Conservation (phyloP, 1,140 invertebrate genomes). For the Tribolium madens region DNA sequence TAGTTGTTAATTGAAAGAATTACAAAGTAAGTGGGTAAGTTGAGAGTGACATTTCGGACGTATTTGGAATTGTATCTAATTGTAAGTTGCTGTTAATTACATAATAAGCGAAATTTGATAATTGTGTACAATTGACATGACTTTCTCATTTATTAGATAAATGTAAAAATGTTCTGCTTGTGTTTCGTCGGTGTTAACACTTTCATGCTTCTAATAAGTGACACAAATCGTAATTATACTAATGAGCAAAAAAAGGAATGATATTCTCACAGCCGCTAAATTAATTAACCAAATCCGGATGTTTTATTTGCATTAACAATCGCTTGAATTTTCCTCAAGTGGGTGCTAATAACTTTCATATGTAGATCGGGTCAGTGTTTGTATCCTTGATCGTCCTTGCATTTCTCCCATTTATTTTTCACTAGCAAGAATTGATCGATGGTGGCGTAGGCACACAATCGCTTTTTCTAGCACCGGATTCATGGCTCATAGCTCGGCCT, state of each 20-base stretch:
- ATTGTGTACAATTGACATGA: too few relatives aligned
- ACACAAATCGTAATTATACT: background rate
- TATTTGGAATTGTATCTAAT: background rate
- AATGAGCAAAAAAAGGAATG: background rate
- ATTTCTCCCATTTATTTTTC: constrained; percentile 11
- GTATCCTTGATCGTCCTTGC: constrained; percentile 19
- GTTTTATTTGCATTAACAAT: background rate
- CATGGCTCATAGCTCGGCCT: constrained; percentile 37
- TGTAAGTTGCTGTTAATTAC: background rate
- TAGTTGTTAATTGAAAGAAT: background rate
- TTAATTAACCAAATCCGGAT: background rate
- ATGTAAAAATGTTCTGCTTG: too few relatives aligned
- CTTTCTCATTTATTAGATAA: too few relatives aligned
- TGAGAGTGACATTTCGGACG: background rate
- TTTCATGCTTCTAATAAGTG: background rate
- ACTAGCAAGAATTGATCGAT: constrained; percentile 1
- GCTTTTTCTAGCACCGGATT: constrained; percentile 42
- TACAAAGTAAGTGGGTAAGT: background rate
- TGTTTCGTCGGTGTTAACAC: background rate
- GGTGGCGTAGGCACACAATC: constrained; percentile 27
- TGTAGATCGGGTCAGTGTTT: constrained; percentile 33
- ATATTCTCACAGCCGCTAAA: background rate
- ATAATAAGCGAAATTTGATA: too few relatives aligned
- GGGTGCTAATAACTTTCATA: constrained; percentile 1
- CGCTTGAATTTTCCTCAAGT: constrained; percentile 1